Base-by-base conservation (phyloP, 2,113 vertebrate species). In the Leucopsar rothschildi region DNA sequence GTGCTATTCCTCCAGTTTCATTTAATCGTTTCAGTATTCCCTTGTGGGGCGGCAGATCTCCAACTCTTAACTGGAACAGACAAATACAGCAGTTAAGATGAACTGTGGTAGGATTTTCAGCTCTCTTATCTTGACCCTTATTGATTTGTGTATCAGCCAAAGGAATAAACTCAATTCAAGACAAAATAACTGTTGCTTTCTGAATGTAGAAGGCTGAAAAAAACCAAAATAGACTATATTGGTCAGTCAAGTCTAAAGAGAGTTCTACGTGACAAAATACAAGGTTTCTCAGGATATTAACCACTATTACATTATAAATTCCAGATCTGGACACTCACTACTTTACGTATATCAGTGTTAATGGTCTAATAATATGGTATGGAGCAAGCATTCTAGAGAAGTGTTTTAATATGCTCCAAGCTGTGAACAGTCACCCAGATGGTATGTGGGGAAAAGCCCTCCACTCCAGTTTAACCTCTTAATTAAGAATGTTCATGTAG, bases 21-120 rank as follows among this genome's bases (percentile, higher is more conserved):
- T 98, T 99, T 97, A 99, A 98, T 96, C 96, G 98, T 83, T 99
- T 98, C 96, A 99, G 96, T 68, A 97, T 97, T 91, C 89, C 97
- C 95, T 98, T 98, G 97, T 98, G 99, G 72, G 92, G 91, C 1
- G 97, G 99, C 93, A 99, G 97, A 93, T 99, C 98, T 97, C 98
- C 98, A 75, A 95, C 96, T 88, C 96, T 96, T 64, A 98, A 98
- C 99, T 99, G 95, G 70, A 98, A 97, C 89, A 96, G 97, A 96
- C 95, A 97, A 97, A 97, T 86, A 91, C 94, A 97, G 92, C 76
- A 94, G 97, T 97, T 94, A 97, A 97, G 96, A 97, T 96, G 92
- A 97, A 97, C 95, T 97, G 94, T 89, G 86, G 87, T 57, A 92
- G 95, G 96, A 95, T 94, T 97, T 96, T 82, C 95, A 96, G 65